A percentile compares a stretch with the other conserved stretches of the same genome.
Evolutionary conservation across 2,888 invertebrate genomes (phyloP).

Genomic region (Orchesellides sinensis): DNA sequence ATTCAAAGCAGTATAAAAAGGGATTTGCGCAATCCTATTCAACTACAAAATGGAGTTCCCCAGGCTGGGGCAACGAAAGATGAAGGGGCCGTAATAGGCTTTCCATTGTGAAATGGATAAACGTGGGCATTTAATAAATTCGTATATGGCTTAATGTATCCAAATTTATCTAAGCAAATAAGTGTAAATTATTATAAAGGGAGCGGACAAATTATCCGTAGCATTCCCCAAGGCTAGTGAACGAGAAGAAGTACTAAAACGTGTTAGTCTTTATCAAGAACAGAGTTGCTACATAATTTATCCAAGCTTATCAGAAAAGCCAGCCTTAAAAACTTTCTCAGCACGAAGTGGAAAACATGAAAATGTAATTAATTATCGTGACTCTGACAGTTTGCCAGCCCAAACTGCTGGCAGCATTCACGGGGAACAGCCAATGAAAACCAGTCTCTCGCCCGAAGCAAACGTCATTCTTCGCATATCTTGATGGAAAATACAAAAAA

Average conservation of each 20-base stretch:
- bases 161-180: too few species aligned
- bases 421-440: constrained; percentile 52
- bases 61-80: too few species aligned
- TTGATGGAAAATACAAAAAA: constrained; percentile 44
- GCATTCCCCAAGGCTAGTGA: background rate
- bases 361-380: constrained; percentile 62
- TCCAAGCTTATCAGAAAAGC: constrained; percentile 45
- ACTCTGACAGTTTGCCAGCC: constrained; percentile 61
- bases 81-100: too few species aligned
- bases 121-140: too few species aligned
- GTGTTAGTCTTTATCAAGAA: background rate
- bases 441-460: constrained; percentile 48
- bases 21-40: too few species aligned
- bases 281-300: constrained; percentile 9
- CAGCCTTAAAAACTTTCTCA: constrained; percentile 45
- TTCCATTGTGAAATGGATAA: too few species aligned
- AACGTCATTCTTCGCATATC: constrained; percentile 49
- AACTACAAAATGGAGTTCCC: too few species aligned
- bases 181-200: too few species aligned
- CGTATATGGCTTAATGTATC: too few species aligned
- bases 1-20: too few species aligned
- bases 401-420: constrained; percentile 53
- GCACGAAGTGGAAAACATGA: constrained; percentile 63
- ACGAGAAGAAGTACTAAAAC: background rate
- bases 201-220: too few species aligned